Evolutionary conservation across 1,140 invertebrate genomes (phyloP).

Genomic region (Yoshiicerus persimilis): DNA sequence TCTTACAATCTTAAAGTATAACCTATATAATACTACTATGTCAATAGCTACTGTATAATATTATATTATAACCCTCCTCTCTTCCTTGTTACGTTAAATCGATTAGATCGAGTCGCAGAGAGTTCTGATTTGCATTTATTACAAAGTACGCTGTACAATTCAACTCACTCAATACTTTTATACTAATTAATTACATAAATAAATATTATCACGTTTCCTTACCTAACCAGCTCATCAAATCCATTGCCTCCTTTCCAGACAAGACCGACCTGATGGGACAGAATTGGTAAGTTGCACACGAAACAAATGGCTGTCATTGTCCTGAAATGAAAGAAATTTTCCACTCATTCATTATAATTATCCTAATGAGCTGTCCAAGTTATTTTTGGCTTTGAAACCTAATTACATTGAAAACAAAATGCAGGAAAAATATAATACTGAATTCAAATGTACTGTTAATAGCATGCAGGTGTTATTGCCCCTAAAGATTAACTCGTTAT

Average conservation of each 20-base stretch:
- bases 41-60: no score
- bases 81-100: no score
- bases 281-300: slow-evolving; percentile 90
- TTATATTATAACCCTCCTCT: no score
- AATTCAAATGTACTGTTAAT: no score
- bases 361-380: not conserved
- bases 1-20: no score
- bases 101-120: no score
- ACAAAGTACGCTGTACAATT: no score
- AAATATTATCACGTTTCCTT: slow-evolving; percentile 12
- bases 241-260: slow-evolving; percentile 88
- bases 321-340: slow-evolving; percentile 57
- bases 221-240: slow-evolving; percentile 79
- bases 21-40: no score
- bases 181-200: not conserved
- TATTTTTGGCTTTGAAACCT: not conserved
- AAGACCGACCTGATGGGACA: slow-evolving; percentile 88
- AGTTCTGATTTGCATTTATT: no score
- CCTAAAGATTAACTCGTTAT: no score
- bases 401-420: not conserved
- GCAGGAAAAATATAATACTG: not conserved
- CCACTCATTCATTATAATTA: not conserved
- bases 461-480: no score
- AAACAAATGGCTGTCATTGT: slow-evolving; percentile 92
- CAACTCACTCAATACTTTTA: no score